phyloP scores from a whole-genome alignment of 2,797 vertebrate genomes.

The Euphonia xanthogaster region DNA sequence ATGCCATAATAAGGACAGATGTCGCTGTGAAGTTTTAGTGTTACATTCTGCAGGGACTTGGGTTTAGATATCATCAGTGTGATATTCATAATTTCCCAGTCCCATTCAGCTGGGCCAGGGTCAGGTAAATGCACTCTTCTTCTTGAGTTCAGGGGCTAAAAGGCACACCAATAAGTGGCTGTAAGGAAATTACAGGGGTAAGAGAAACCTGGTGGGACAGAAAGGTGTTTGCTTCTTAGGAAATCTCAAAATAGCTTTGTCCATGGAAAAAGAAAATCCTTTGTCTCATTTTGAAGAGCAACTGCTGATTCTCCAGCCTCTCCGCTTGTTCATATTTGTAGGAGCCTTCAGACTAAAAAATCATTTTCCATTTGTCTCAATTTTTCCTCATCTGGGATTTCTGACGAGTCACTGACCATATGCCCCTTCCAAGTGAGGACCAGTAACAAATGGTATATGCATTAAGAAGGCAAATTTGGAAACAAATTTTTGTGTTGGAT shows the following conservation, averaged over 20 bases:
- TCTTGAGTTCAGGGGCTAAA: background rate
- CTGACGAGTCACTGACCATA: background rate
- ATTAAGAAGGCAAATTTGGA: background rate
- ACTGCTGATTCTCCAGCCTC: background rate
- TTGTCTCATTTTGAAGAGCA: background rate
- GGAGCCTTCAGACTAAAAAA: background rate
- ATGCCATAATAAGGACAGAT: slow-evolving; percentile 38
- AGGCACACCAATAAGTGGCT: background rate
- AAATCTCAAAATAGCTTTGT: background rate
- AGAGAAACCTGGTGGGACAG: background rate
- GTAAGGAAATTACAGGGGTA: background rate
- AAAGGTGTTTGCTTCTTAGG: background rate
- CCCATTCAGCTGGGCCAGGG: background rate
- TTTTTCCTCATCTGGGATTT: background rate
- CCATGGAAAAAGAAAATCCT: background rate
- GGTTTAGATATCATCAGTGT: background rate
- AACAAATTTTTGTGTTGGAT: background rate
- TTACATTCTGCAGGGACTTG: slow-evolving; percentile 2
- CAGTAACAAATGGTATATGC: background rate
- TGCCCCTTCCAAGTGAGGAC: background rate
- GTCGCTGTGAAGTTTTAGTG: background rate
- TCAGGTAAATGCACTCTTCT: background rate
- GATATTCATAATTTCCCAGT: background rate
- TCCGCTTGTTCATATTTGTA: background rate
- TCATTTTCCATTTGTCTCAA: background rate